A percentile compares a stretch with the other conserved stretches of the same genome.
Evolutionary conservation across 92 coral and sea anemone genomes (phyloP).

Genomic region (Zoanthus gigantus): DNA sequence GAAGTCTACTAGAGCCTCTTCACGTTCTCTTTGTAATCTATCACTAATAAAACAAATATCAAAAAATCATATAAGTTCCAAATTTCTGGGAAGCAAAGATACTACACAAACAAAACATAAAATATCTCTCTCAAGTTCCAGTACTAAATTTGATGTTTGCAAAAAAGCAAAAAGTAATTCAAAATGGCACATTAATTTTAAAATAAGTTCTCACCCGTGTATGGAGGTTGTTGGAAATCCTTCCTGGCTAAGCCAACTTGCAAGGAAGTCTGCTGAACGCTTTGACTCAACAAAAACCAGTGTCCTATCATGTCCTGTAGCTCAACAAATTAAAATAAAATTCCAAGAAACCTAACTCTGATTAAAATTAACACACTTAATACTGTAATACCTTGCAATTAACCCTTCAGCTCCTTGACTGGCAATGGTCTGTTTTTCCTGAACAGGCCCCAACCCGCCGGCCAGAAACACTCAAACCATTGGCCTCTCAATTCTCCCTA

Average conservation of each 20-base stretch:
- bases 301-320: conserved; percentile 84
- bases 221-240: conserved; percentile 95
- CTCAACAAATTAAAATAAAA: neutral
- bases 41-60: conserved; percentile 59
- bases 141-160: no score
- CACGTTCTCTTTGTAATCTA: conserved; percentile 86
- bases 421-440: no score
- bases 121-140: neutral
- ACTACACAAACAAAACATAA: neutral
- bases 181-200: neutral
- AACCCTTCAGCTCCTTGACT: no score
- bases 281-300: conserved; percentile 97
- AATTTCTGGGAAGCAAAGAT: neutral
- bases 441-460: no score
- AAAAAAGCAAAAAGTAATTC: no score
- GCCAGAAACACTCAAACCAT: no score
- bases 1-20: conserved; percentile 90
- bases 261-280: conserved; percentile 94
- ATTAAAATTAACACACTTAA: no score
- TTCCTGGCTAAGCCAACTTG: conserved; percentile 89
- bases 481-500: no score
- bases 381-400: no score
- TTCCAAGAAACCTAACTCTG: neutral
- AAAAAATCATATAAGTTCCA: neutral
- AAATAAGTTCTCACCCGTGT: conserved; percentile 75